Evolutionary conservation across 2,113 vertebrate genomes (phyloP).

Genomic region (Haemorhous mexicanus): DNA sequence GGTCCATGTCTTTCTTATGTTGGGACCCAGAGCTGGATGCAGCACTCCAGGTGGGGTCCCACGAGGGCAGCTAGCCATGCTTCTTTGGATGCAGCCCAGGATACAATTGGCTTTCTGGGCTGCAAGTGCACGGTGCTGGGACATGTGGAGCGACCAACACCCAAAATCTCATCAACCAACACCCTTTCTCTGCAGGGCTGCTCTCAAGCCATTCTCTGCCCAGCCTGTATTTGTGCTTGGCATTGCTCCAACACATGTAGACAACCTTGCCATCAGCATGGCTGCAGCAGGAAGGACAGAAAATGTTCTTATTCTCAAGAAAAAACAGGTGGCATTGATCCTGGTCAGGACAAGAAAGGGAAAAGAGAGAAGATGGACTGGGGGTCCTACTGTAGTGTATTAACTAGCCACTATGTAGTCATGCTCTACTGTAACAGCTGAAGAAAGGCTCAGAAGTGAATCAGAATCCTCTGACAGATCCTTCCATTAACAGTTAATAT

Average conservation of each 20-base stretch:
- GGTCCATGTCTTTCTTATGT: accelerated
- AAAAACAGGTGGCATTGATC: neutral
- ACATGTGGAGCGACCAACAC: neutral
- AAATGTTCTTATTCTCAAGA: neutral
- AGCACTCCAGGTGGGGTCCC: neutral
- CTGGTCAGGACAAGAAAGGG: neutral
- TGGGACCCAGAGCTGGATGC: neutral
- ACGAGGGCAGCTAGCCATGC: neutral
- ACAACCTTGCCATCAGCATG: neutral
- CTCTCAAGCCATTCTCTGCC: neutral
- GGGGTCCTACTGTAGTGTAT: neutral
- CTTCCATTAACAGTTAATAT: neutral
- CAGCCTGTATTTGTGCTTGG: neutral
- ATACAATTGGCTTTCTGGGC: neutral
- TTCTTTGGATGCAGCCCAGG: neutral
- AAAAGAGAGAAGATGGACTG: neutral
- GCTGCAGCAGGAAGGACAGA: neutral
- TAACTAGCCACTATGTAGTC: neutral
- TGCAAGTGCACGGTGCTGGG: accelerated
- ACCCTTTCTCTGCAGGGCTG: neutral
- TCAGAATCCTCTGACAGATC: neutral
- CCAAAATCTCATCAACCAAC: neutral
- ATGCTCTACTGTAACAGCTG: neutral
- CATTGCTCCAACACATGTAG: neutral
- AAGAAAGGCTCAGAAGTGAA: neutral